phyloP scores from a whole-genome alignment of 2,797 vertebrate genomes.

The Philypnodon macrostomus region DNA sequence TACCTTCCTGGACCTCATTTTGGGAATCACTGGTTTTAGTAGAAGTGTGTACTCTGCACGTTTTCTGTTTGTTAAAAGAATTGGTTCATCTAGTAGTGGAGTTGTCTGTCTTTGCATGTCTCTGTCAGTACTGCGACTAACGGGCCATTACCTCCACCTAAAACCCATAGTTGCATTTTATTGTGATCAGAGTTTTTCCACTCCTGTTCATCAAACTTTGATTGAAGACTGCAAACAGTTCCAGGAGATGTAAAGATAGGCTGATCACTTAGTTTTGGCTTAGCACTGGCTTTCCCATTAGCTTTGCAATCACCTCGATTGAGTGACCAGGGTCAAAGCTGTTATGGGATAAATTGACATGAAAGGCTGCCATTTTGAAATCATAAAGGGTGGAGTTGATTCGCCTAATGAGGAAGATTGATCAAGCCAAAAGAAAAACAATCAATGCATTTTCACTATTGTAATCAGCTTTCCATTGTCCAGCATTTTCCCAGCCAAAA shows the following conservation, averaged over 20 bases:
- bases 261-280: conserved; percentile 44
- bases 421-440: conserved; percentile 36
- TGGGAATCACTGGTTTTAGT: too few relatives aligned
- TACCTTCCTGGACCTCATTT: too few relatives aligned
- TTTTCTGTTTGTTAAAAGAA: too few relatives aligned
- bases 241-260: conserved; percentile 36
- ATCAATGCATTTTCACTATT: conserved; percentile 29
- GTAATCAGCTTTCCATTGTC: conserved; percentile 33
- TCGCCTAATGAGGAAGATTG: conserved; percentile 17
- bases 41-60: too few relatives aligned
- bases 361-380: conserved; percentile 13
- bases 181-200: too few relatives aligned
- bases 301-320: conserved; percentile 42
- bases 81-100: too few relatives aligned
- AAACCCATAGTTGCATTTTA: too few relatives aligned
- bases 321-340: conserved; percentile 46
- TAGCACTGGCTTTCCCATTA: conserved; percentile 33
- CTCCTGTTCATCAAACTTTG: conserved; percentile 47
- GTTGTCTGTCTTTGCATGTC: too few relatives aligned
- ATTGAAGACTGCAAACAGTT: conserved; percentile 40
- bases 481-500: conserved; percentile 49
- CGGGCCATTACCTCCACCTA: too few relatives aligned
- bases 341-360: conserved; percentile 33
- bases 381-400: not conserved
- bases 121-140: too few relatives aligned